A percentile compares a stretch with the other conserved stretches of the same genome.
Conservation (phyloP, 2,888 invertebrate species). For the Drymonia ruficornis region DNA sequence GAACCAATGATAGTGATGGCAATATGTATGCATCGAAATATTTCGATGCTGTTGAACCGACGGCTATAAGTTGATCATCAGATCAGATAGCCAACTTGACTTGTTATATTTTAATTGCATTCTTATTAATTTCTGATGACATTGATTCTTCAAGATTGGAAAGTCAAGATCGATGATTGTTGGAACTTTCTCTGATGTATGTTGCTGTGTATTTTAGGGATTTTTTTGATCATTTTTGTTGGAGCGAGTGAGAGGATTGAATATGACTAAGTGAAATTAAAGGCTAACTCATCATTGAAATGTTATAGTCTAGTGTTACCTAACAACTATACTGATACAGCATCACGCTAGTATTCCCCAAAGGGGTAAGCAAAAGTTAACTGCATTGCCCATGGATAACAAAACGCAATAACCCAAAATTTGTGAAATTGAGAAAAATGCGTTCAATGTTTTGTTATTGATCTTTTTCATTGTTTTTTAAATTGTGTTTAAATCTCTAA, state of each 20-base stretch:
- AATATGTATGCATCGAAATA: too few species aligned
- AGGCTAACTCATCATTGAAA: neutral
- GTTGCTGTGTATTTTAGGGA: neutral
- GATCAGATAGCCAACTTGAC: slow-evolving; percentile 26
- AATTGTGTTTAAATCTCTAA: too few species aligned
- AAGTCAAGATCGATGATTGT: slow-evolving; percentile 33
- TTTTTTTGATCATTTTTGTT: neutral
- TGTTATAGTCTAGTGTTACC: neutral
- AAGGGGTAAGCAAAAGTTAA: neutral
- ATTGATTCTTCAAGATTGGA: slow-evolving; percentile 24
- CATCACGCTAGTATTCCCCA: too few species aligned
- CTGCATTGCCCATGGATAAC: too few species aligned
- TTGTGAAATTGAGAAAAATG: too few species aligned
- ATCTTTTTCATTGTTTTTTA: too few species aligned
- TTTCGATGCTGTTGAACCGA: neutral
- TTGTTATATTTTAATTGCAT: slow-evolving; percentile 26
- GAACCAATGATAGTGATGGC: too few species aligned
- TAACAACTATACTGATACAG: neutral
- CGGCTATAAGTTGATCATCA: slow-evolving; percentile 12
- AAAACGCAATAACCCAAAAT: too few species aligned
- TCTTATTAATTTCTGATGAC: slow-evolving; percentile 36
- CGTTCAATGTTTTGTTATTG: too few species aligned
- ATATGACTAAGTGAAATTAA: neutral
- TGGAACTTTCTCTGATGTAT: slow-evolving; percentile 31
- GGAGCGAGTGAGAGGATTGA: neutral